Percentiles rank a stretch among this genome's conserved stretches.
Conservation (phyloP, 2,888 invertebrate genomes). For the Melieria crassipennis region DNA sequence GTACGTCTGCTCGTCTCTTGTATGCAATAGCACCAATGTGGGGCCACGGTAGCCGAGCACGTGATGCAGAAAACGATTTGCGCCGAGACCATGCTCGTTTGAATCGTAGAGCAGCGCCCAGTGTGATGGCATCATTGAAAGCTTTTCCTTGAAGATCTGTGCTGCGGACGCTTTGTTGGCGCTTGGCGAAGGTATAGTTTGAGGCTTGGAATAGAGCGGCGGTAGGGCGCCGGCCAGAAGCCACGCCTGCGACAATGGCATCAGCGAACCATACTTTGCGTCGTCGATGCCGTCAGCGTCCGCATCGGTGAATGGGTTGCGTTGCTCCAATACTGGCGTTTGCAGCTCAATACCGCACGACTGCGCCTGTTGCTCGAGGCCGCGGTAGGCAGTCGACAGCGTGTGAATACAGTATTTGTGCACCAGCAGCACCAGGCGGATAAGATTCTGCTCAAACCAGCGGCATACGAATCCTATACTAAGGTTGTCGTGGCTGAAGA, state of each 20-base stretch:
- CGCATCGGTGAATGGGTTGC: conserved; percentile 64
- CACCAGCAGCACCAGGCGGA: conserved; percentile 78
- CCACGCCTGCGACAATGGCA: conserved; percentile 77
- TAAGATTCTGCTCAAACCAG: conserved; percentile 84
- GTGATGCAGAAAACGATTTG: conserved; percentile 89
- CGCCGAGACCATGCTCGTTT: conserved; percentile 85
- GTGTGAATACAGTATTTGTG: conserved; percentile 72
- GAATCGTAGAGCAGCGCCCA: conserved; percentile 89
- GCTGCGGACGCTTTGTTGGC: conserved; percentile 61
- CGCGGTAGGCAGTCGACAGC: conserved; percentile 70
- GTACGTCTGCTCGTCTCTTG: conserved; percentile 73
- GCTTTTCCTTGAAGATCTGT: conserved; percentile 72
- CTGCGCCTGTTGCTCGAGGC: conserved; percentile 63
- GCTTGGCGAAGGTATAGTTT: conserved; percentile 52
- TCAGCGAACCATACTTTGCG: conserved; percentile 57
- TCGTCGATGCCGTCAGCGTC: conserved; percentile 44
- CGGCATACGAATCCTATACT: conserved; percentile 81
- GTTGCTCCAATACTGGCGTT: conserved; percentile 77
- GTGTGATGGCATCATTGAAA: conserved; percentile 78
- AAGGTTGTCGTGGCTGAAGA: conserved; percentile 79
- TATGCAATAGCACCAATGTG: conserved; percentile 72
- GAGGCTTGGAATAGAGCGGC: conserved; percentile 69
- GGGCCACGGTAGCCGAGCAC: conserved; percentile 75
- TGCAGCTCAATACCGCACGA: conserved; percentile 74
- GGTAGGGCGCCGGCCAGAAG: conserved; percentile 75